A percentile compares a stretch with the other conserved stretches of the same genome.
Conservation (phyloP, 2,888 invertebrate species). For the Cylindroiulus punctatus region DNA sequence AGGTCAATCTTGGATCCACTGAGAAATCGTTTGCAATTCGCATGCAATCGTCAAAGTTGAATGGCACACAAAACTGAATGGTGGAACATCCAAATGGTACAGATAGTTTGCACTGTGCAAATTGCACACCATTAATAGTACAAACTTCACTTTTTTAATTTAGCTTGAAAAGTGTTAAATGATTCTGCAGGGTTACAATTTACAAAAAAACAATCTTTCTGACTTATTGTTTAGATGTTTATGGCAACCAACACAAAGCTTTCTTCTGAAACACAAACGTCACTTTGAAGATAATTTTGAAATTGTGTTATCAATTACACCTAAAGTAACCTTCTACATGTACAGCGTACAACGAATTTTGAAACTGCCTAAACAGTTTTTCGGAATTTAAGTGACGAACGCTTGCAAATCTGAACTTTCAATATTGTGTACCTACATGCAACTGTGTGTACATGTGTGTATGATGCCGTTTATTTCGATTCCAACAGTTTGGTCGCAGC, state of each 20-base stretch:
- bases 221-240: neutral
- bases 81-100: neutral
- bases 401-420: no score
- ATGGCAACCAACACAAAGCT: neutral
- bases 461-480: no score
- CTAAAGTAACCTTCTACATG: no score
- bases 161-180: no score
- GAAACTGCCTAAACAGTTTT: no score
- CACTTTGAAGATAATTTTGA: no score
- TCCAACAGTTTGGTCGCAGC: neutral
- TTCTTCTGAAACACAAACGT: neutral
- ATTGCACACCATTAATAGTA: neutral
- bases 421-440: no score
- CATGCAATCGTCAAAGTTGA: neutral
- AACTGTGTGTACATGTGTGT: no score
- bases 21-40: conserved; percentile 1
- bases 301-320: no score
- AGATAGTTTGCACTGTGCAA: neutral
- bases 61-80: neutral
- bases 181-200: no score
- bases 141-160: neutral
- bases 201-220: neutral
- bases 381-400: no score
- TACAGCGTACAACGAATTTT: no score
- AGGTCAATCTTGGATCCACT: conserved; percentile 6